A percentile compares a stretch with the other conserved stretches of the same genome.
Conservation (phyloP, 2,888 invertebrate genomes). For the Patella caerulea region DNA sequence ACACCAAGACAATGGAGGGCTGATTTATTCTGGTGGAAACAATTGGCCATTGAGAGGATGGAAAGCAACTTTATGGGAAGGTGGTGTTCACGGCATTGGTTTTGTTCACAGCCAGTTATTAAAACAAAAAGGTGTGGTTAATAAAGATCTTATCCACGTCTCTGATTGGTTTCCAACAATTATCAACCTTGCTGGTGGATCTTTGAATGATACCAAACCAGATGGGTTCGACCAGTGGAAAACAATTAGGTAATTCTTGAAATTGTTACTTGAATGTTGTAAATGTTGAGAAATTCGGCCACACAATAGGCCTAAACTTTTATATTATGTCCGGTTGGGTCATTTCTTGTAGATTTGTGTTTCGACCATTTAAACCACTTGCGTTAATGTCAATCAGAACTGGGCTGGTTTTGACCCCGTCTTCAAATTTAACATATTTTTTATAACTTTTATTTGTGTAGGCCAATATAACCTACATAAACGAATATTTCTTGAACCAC, state of each 20-base stretch:
- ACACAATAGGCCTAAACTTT: too few species aligned
- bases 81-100: conserved; percentile 66
- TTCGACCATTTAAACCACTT: too few species aligned
- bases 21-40: conserved; percentile 64
- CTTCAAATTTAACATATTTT: too few species aligned
- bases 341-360: too few species aligned
- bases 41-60: conserved; percentile 69
- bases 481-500: too few species aligned
- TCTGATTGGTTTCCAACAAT: conserved; percentile 69
- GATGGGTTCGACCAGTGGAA: conserved; percentile 48
- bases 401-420: too few species aligned
- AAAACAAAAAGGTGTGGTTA: conserved; percentile 35
- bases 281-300: too few species aligned
- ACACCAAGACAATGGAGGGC: conserved; percentile 73
- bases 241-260: conserved; percentile 36
- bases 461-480: too few species aligned
- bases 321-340: too few species aligned
- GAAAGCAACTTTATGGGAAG: conserved; percentile 69
- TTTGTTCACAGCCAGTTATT: conserved; percentile 61
- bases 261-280: too few species aligned
- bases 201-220: conserved; percentile 52
- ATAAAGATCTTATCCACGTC: conserved; percentile 63
- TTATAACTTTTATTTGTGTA: too few species aligned
- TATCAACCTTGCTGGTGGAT: conserved; percentile 58
- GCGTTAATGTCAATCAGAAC: too few species aligned